phyloP scores from a whole-genome alignment of 2,113 vertebrate genomes.

The Zosterops japonicus region DNA sequence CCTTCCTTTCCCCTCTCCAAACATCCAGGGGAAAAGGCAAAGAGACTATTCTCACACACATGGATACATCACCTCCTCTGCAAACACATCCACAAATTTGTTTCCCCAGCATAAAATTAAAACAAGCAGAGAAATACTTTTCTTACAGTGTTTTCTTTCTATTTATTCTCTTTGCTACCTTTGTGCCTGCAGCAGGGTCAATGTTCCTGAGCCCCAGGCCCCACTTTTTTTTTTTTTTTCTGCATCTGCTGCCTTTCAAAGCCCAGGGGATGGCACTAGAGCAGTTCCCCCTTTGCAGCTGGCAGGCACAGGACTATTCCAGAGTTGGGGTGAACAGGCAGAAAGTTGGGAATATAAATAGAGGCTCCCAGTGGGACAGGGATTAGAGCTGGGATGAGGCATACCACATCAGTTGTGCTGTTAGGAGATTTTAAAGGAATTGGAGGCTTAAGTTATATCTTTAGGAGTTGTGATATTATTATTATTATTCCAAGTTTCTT shows the following conservation, averaged over 20 bases:
- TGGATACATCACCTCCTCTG: not conserved
- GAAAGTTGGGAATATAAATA: not conserved
- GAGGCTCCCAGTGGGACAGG: not conserved
- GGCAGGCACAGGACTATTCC: not conserved
- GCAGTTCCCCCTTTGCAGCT: not conserved
- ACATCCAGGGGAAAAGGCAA: not conserved
- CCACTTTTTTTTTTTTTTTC: not conserved
- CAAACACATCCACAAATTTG: not conserved
- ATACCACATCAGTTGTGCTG: not conserved
- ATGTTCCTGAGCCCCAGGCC: not conserved
- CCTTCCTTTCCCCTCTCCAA: not conserved
- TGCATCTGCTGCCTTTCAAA: not conserved
- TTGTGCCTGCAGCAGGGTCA: not conserved
- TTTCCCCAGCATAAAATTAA: not conserved
- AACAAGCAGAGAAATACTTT: conserved; percentile 5
- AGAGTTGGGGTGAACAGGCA: not conserved
- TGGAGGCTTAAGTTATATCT: not conserved
- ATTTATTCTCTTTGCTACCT: conserved; percentile 47
- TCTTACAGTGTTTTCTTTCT: not conserved
- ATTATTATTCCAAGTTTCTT: not conserved
- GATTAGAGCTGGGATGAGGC: not conserved
- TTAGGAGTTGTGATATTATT: not conserved
- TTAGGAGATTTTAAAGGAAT: not conserved
- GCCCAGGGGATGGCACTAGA: not conserved
- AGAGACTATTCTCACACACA: not conserved